Conservation (phyloP, 2,113 vertebrate species). For the Cepphus grylle region DNA sequence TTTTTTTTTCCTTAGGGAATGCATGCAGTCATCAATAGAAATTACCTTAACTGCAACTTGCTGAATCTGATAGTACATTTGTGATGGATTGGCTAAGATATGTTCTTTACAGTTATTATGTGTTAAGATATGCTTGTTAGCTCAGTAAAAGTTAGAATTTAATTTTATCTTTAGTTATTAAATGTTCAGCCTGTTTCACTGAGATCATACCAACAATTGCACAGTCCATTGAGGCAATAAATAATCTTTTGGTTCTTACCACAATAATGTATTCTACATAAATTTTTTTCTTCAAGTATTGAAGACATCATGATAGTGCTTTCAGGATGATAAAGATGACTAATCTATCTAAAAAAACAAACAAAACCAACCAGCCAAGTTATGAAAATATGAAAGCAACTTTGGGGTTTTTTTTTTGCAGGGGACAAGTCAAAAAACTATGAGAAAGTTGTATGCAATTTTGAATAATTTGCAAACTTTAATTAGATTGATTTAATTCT, state of each 20-base stretch:
- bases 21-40: not conserved
- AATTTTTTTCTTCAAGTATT: not conserved
- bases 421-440: too few species aligned
- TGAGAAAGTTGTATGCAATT: not conserved
- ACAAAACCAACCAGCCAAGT: not conserved
- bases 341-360: not conserved
- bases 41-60: not conserved
- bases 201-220: not conserved
- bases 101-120: not conserved
- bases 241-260: not conserved
- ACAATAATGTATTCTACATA: not conserved
- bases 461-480: not conserved
- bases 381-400: not conserved
- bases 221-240: not conserved
- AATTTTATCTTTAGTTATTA: not conserved
- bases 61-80: not conserved
- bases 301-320: not conserved
- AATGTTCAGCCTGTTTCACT: not conserved
- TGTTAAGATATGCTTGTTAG: not conserved
- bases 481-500: not conserved
- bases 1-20: not conserved
- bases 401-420: not conserved
- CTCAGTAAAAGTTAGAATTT: not conserved
- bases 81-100: not conserved
- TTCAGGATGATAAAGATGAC: not conserved